Evolutionary conservation across 2,113 vertebrate genomes (phyloP).

Genomic region (Myanophis thanlyinensis): DNA sequence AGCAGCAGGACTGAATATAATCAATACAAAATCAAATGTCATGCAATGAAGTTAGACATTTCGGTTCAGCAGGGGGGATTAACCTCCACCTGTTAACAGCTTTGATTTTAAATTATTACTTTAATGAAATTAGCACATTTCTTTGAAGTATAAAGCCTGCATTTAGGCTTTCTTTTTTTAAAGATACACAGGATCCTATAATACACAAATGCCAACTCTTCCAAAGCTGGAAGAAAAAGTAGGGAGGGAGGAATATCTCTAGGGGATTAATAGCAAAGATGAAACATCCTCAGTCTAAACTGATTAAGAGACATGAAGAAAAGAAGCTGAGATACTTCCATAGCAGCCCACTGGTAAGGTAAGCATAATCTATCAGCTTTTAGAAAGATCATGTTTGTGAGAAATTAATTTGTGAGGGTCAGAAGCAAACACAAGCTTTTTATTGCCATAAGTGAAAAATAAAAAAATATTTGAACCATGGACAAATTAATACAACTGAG

Average conservation of each 20-base stretch:
- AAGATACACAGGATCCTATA: not conserved
- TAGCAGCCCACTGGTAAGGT: not conserved
- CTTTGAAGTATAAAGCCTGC: constrained; percentile 16
- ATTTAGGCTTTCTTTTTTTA: not conserved
- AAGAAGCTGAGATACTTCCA: not conserved
- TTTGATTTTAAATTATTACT: constrained; percentile 32
- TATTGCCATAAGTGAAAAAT: not conserved
- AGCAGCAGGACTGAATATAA: constrained; percentile 5
- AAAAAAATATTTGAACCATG: not conserved
- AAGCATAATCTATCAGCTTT: not conserved
- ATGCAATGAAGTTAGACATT: constrained; percentile 10
- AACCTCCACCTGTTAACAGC: constrained; percentile 11
- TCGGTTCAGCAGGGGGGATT: not conserved
- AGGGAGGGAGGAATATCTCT: not conserved
- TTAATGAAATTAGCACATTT: constrained; percentile 49
- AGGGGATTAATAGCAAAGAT: not conserved
- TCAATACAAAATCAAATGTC: constrained; percentile 28
- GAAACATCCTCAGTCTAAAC: not conserved
- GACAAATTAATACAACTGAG: not conserved
- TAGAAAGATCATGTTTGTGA: not conserved
- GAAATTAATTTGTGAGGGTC: not conserved
- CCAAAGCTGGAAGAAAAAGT: not conserved
- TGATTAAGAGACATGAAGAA: constrained; percentile 23
- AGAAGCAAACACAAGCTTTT: not conserved
- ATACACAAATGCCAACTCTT: not conserved